These are phyloP conservation scores for Sceloporus undulatus DNA, from an alignment of 2,113 vertebrate genomes.

Conservation along the genomic window DNA sequence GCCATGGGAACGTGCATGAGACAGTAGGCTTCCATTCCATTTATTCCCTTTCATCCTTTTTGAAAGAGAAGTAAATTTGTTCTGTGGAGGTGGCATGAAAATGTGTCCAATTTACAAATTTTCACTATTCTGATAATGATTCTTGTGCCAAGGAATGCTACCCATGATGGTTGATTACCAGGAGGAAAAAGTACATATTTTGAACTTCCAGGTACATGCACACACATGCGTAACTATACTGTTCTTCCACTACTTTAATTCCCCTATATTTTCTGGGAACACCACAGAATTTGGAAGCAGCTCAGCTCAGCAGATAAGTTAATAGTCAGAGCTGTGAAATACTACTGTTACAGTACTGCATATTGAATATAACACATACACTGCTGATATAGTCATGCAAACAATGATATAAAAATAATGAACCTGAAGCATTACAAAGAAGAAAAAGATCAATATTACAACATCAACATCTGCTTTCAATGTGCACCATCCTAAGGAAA, in stretches of 20 bases:
- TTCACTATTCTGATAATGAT: slow-evolving; percentile 36
- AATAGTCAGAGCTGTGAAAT: neutral
- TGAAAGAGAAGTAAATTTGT: slow-evolving; percentile 34
- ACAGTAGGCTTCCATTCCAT: slow-evolving; percentile 38
- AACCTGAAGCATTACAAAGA: neutral
- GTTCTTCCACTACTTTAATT: neutral
- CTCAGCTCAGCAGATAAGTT: neutral
- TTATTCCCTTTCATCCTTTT: slow-evolving; percentile 56
- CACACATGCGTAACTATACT: slow-evolving; percentile 28
- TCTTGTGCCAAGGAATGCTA: slow-evolving; percentile 40
- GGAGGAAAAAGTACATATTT: slow-evolving; percentile 30
- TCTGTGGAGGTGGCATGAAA: slow-evolving; percentile 51
- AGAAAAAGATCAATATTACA: neutral
- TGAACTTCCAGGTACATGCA: slow-evolving; percentile 28
- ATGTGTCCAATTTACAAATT: slow-evolving; percentile 42
- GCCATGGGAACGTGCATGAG: slow-evolving; percentile 71
- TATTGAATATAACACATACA: neutral
- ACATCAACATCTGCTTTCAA: neutral
- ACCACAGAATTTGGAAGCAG: neutral
- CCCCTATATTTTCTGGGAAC: neutral
- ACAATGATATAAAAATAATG: neutral
- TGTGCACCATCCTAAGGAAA: neutral
- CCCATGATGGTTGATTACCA: slow-evolving; percentile 40
- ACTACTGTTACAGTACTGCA: no score
- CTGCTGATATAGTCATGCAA: neutral